A percentile compares a stretch with the other conserved stretches of the same genome.
These are phyloP conservation scores for Sycophila texana DNA, from an alignment of 2,888 invertebrate genomes.

Conservation along the genomic window DNA sequence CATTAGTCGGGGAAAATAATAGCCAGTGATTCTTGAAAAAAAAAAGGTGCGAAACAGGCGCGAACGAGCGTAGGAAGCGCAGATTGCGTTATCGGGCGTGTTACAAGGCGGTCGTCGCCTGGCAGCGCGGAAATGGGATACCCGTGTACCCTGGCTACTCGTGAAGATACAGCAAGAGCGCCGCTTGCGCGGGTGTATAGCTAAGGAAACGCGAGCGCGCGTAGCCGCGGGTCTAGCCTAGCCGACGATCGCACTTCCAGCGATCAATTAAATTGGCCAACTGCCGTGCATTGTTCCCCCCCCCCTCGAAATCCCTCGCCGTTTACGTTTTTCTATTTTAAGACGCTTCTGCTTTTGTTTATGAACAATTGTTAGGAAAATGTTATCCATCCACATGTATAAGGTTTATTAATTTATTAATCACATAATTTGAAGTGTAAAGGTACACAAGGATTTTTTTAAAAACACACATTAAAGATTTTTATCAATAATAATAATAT, in stretches of 20 bases:
- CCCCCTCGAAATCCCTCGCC: background rate
- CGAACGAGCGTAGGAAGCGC: constrained; percentile 41
- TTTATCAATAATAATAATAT: too few species aligned
- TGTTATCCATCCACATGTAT: too few species aligned
- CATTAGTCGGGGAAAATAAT: too few species aligned
- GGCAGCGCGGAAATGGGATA: constrained; percentile 56
- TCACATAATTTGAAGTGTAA: too few species aligned
- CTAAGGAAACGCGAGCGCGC: background rate
- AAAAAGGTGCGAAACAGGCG: constrained; percentile 15
- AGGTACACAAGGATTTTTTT: too few species aligned
- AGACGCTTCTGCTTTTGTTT: too few species aligned
- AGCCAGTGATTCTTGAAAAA: background rate
- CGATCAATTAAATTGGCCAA: constrained; percentile 25
- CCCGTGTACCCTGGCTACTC: constrained; percentile 55
- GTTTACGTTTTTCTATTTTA: background rate
- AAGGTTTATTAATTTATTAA: too few species aligned
- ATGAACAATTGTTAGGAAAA: too few species aligned
- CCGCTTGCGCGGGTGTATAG: constrained; percentile 4
- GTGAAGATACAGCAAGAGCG: constrained; percentile 37
- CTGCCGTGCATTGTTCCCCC: background rate
- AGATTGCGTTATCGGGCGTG: constrained; percentile 53
- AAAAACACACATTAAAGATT: too few species aligned
- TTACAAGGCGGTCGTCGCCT: constrained; percentile 42
- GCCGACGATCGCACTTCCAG: background rate
- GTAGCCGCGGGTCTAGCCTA: background rate